phyloP scores from a whole-genome alignment of 2,113 vertebrate species.

The Vireo altiloquus region DNA sequence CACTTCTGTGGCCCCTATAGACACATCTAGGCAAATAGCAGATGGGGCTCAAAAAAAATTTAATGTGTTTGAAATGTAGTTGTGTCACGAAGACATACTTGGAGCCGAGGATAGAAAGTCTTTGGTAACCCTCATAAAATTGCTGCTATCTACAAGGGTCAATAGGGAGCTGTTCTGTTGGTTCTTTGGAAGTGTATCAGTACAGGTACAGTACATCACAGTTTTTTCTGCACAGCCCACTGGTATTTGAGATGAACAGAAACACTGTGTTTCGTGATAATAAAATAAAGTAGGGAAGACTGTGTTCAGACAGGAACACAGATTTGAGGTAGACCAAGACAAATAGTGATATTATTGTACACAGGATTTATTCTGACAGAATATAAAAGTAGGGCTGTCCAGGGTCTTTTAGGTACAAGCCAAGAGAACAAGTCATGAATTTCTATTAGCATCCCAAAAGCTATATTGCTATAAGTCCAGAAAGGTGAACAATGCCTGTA shows the following conservation, averaged over 20 bases:
- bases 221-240: not conserved
- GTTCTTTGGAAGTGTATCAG: not conserved
- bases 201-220: not conserved
- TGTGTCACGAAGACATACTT: not conserved
- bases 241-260: not conserved
- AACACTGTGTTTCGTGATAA: not conserved
- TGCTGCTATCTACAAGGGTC: not conserved
- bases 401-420: not conserved
- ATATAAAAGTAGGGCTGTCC: not conserved
- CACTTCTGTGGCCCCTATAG: not conserved
- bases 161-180: not conserved
- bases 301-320: not conserved
- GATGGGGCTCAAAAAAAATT: not conserved
- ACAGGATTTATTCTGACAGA: not conserved
- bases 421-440: not conserved
- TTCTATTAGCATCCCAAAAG: not conserved
- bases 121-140: not conserved
- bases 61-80: not conserved
- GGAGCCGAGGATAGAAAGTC: not conserved
- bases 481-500: not conserved
- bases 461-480: not conserved
- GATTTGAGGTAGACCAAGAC: not conserved
- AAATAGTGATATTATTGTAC: not conserved
- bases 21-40: not conserved
- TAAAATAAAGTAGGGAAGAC: not conserved